Conservation (phyloP, 2,113 vertebrate species). For the Anguilla japonica region DNA sequence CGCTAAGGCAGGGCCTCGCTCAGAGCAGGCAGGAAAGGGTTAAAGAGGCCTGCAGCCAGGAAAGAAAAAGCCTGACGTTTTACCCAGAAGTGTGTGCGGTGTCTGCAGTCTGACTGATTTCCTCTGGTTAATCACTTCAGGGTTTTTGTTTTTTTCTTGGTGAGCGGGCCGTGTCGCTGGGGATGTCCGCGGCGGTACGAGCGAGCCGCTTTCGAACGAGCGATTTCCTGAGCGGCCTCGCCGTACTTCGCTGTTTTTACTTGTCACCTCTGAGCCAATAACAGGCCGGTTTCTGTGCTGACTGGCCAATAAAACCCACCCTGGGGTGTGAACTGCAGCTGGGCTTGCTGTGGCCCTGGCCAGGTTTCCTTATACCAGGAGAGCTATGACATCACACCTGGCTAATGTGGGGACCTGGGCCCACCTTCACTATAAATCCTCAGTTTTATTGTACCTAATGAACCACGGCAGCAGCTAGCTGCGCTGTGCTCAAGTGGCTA, state of each 20-base stretch:
- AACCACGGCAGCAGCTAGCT: slow-evolving; percentile 25
- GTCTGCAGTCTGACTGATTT: slow-evolving; percentile 27
- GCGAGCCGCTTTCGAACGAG: neutral
- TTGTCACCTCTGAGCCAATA: neutral
- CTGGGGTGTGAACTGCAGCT: neutral
- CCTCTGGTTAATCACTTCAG: slow-evolving; percentile 35
- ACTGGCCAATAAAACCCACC: neutral
- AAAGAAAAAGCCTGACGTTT: slow-evolving; percentile 29
- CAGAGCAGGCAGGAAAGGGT: slow-evolving; percentile 15
- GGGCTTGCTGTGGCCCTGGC: neutral
- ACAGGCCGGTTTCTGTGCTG: slow-evolving; percentile 16
- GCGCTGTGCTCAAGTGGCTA: slow-evolving; percentile 21
- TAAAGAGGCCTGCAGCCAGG: slow-evolving; percentile 23
- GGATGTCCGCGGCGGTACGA: slow-evolving; percentile 11
- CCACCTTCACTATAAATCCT: neutral
- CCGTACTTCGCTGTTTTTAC: neutral
- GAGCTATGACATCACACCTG: neutral
- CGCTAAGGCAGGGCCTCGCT: neutral
- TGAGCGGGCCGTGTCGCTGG: slow-evolving; percentile 2
- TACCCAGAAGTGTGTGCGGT: slow-evolving; percentile 33
- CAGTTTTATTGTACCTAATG: slow-evolving; percentile 20
- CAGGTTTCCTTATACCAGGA: neutral
- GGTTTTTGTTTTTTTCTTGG: neutral
- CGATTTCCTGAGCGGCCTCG: slow-evolving; percentile 9
- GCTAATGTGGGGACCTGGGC: neutral